Evolutionary conservation across 2,888 invertebrate species (phyloP), one percentile per base, ranked within the genome.

Genomic region (Polylopha cassiicola): DNA sequence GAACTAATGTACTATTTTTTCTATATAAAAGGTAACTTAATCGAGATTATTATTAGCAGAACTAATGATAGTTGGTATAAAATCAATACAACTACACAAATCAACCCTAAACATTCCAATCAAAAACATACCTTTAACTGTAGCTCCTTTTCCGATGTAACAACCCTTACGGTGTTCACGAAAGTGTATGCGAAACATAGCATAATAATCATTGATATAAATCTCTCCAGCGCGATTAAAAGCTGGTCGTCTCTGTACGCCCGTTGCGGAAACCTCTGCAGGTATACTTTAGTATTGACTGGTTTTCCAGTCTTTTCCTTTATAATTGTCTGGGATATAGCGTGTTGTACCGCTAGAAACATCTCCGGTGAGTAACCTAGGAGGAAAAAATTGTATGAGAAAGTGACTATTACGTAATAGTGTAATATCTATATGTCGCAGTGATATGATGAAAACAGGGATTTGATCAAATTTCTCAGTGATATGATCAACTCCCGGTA

Each of bases 151-250:
- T 94, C 94, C 15, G 89, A 87, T 0, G 92, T 91, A 11, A 94
- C 88, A 26, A 88, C 89, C 73, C 92, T 91, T 3, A 92, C 91
- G 13, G 92, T 93, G 60, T 92, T 93, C 9, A 94, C 91, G 51
- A 92, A 92, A 0, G 92, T 90, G 65, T 95, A 94, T 3, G 93
- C 90, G 62, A 94, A 95, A 64, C 94, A 92, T 26, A 95, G 78
- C 84, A 95, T 88, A 17, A 96, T 87, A 29, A 96, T 90, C 59
- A 95, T 85, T 0, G 95, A 92, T 47, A 95, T 87, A 58, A 92
- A 90, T 32, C 86, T 76, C 60, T 91, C 89, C 28, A 95, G 71
- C 0, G 91, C 91, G 21, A 88, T 71, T 2, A 94, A 66, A 29
- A 95, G 78, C 3, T 88, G 82, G 70, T 95, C 95, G 30, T 88